These are phyloP conservation scores for Manis crassicaudata DNA, from an alignment of 2,797 vertebrate species.

Conservation along the genomic window DNA sequence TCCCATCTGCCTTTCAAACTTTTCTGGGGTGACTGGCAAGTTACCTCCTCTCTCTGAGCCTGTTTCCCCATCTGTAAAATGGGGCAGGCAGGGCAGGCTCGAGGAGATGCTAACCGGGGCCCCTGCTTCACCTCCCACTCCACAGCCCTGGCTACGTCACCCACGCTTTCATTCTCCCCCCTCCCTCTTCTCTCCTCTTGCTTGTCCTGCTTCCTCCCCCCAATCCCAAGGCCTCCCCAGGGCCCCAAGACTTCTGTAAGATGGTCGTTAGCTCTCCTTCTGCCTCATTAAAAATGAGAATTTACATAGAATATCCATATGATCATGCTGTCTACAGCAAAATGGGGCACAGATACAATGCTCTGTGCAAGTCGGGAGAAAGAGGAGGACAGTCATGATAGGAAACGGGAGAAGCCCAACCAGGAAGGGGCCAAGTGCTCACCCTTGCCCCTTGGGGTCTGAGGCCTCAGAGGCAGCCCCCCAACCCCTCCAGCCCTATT, in stretches of 20 bases:
- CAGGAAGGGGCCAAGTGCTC: background rate
- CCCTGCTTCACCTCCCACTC: background rate
- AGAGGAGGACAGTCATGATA: fast-evolving
- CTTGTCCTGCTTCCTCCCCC: background rate
- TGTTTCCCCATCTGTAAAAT: background rate
- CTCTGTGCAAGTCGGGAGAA: no score
- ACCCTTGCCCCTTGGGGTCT: background rate
- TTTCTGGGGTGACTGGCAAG: background rate
- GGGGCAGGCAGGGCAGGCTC: background rate
- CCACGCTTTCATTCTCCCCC: background rate
- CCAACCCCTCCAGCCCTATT: background rate
- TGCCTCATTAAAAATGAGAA: conserved; percentile 69
- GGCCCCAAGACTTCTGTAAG: conserved; percentile 6
- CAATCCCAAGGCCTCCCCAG: conserved; percentile 17
- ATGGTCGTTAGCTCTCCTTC: conserved; percentile 67
- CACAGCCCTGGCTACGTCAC: fast-evolving
- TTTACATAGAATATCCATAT: conserved; percentile 65
- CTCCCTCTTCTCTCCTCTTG: background rate
- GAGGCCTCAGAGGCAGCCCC: background rate
- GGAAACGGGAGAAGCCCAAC: background rate
- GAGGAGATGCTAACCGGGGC: background rate
- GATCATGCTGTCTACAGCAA: conserved; percentile 33
- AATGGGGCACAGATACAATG: background rate
- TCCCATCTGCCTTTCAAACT: background rate
- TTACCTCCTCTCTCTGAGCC: background rate